phyloP scores from a whole-genome alignment of 2,113 vertebrate genomes.

The Myotis yumanensis region DNA sequence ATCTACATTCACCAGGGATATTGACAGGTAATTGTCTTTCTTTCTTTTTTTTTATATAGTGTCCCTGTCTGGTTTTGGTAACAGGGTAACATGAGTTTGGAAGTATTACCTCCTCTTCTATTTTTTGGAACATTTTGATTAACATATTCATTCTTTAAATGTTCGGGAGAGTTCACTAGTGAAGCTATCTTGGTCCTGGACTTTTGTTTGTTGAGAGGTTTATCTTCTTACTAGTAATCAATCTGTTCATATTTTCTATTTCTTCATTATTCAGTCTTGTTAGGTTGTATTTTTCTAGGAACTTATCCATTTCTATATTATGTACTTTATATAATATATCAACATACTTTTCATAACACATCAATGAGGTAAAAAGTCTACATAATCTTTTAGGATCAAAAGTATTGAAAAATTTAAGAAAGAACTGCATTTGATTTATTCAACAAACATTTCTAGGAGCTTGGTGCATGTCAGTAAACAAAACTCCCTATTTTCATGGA shows the following conservation, averaged over 20 bases:
- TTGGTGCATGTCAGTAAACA: neutral
- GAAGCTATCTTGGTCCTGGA: neutral
- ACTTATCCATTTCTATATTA: slow-evolving; percentile 13
- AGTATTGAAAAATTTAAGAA: neutral
- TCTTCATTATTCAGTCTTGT: neutral
- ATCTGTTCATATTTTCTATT: slow-evolving; percentile 8
- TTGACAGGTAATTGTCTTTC: neutral
- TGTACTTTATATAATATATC: neutral
- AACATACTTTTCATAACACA: neutral
- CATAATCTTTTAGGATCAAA: neutral
- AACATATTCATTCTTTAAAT: neutral
- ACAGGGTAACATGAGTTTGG: neutral
- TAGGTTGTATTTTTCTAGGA: neutral
- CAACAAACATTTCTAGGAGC: neutral
- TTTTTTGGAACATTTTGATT: neutral
- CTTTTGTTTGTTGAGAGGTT: neutral
- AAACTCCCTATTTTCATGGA: neutral
- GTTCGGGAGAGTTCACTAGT: neutral
- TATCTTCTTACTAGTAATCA: neutral
- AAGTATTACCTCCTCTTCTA: neutral
- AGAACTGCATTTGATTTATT: neutral
- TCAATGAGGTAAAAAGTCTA: neutral
- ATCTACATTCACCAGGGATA: neutral
- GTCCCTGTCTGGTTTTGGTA: neutral
- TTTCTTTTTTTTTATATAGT: neutral